Evolutionary conservation across 1,140 invertebrate genomes (phyloP).

Genomic region (Drosophila tropicalis): DNA sequence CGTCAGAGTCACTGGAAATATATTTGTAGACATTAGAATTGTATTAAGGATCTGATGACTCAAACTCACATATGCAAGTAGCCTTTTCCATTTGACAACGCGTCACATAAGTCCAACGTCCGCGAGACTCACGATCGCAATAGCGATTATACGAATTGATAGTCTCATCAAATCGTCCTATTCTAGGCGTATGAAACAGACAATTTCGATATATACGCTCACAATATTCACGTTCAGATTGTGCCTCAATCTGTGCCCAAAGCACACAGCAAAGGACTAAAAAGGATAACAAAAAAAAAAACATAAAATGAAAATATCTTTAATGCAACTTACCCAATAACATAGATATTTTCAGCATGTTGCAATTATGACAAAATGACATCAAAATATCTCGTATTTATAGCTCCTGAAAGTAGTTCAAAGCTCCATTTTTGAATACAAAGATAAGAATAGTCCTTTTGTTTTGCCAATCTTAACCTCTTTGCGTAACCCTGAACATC

Average conservation of each 20-base stretch:
- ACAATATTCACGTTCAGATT: constrained; percentile 28
- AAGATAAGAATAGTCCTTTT: not conserved
- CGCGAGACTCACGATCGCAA: constrained; percentile 25
- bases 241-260: constrained; percentile 1
- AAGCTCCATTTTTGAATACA: not conserved
- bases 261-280: constrained; percentile 19
- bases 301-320: no score
- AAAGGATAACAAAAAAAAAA: no score
- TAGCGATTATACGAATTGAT: constrained; percentile 37
- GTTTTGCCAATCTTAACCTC: not conserved
- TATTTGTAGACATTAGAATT: not conserved
- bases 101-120: constrained; percentile 33
- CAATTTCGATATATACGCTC: constrained; percentile 26
- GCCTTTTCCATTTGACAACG: constrained; percentile 51
- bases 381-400: constrained; percentile 5
- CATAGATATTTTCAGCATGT: constrained; percentile 31
- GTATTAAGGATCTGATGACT: no score
- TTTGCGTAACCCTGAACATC: not conserved
- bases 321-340: constrained; percentile 18
- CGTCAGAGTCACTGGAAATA: constrained; percentile 17
- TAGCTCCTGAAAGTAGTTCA: constrained; percentile 6
- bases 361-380: not conserved
- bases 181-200: constrained; percentile 11
- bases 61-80: constrained; percentile 33
- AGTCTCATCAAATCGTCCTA: constrained; percentile 31